Base-by-base conservation (phyloP, 2,888 invertebrate genomes). In the Trichopria drosophilae region DNA sequence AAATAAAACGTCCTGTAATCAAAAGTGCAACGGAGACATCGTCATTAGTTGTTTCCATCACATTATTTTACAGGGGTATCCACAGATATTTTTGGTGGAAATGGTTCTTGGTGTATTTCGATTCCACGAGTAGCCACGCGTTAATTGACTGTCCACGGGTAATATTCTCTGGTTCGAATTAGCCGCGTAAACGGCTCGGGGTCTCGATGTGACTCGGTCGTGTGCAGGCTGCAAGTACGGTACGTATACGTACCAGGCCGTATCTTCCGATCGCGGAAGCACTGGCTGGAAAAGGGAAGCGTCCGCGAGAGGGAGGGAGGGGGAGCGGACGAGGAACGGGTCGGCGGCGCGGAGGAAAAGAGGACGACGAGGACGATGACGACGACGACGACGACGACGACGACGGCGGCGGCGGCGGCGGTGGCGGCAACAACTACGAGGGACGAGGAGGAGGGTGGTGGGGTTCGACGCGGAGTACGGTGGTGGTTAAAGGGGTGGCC, bases 221-320 rank as follows among this genome's bases (percentile, higher is more conserved):
- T 12, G 24, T 13, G 39, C 39, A 26, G 39, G 10, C 18, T 16
- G 10, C 15, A 15, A 15, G 24, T 18, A 15, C 22, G 39, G 16
- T 13, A 6, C 13, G 40, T 31, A 28, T 55, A 34, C 51, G 35
- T 45, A 42, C n/a, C n/a, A n/a, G n/a, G 49, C 52, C 51, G 58
- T 53, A 60, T 58, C 59, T 55, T 58, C 58, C 29, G 28, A 42
- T 42, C 35, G 36, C 49, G 49, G 42, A 49, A 42, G 42, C 36
- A 35, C 19, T 35, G 20, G 29, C 23, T 12, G 18, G 9, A 20
- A 13, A 23, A 22, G 23, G 16, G 22, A 19, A 31, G 36, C 57
- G 52, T 42, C 53, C 52, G 55, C 51, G 56, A 56, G 55, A 51
- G 56, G 50, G 51, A 43, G 49, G 51, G 52, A 44, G 57, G 44